A percentile compares a stretch with the other conserved stretches of the same genome.
These are phyloP conservation scores for Erebia aethiops DNA, from an alignment of 2,888 invertebrate genomes.

Conservation along the genomic window DNA sequence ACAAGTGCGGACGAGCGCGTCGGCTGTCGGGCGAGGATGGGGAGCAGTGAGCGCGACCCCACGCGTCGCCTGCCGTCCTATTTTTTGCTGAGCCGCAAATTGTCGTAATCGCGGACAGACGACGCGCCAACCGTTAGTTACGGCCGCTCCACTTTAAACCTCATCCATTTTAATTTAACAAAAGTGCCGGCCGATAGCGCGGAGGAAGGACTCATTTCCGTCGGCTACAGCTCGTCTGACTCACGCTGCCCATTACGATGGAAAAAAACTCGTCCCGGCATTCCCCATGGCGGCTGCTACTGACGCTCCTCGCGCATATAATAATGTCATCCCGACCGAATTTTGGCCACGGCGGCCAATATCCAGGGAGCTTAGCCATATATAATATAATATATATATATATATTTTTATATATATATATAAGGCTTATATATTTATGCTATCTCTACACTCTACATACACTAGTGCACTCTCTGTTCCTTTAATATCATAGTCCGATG, in stretches of 20 bases:
- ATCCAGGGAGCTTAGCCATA: too few relatives aligned
- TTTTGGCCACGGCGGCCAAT: too few relatives aligned
- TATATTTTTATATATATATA: too few relatives aligned
- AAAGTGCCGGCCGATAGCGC: constrained; percentile 80
- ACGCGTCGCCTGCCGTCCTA: constrained; percentile 63
- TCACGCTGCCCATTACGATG: constrained; percentile 44
- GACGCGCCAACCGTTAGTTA: constrained; percentile 77
- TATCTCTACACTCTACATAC: too few relatives aligned
- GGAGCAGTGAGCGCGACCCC: constrained; percentile 61
- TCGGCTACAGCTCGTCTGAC: constrained; percentile 56
- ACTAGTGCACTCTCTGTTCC: too few relatives aligned
- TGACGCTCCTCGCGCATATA: too few relatives aligned
- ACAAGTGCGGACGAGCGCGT: constrained; percentile 33
- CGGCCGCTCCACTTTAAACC: constrained; percentile 80
- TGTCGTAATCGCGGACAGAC: constrained; percentile 65
- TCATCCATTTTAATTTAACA: constrained; percentile 83
- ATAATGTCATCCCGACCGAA: too few relatives aligned
- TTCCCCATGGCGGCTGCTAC: constrained; percentile 21
- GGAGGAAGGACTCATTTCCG: constrained; percentile 81
- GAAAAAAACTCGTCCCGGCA: constrained; percentile 25
- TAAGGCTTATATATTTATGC: too few relatives aligned
- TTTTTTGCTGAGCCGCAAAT: constrained; percentile 62
- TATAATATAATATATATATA: too few relatives aligned
- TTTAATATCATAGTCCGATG: too few relatives aligned
- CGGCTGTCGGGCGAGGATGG: constrained; percentile 22